Evolutionary conservation across 2,888 invertebrate genomes (phyloP), one percentile per base, ranked within the genome.

Genomic region (Ecdyonurus torrentis): DNA sequence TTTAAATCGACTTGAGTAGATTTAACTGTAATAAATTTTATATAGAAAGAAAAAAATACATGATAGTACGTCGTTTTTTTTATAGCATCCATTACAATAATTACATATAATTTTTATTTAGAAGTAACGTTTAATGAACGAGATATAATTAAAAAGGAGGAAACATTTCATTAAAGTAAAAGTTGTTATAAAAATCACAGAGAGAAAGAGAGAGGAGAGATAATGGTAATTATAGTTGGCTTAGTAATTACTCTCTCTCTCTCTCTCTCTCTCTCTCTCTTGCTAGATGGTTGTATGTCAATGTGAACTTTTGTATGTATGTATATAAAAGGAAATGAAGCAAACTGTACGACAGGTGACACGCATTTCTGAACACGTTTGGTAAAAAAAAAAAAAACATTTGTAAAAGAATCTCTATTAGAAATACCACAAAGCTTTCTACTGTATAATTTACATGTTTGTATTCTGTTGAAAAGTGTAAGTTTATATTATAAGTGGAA

Each of bases 181-280:
- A 37, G 37, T 37, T 10, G 37, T 37, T 10, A 37, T 15, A 37
- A 22, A 55, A 55, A 55, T 55, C 55, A 22, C 19, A 5, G 55
- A n/a, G 55, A n/a, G n/a, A n/a, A n/a, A n/a, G n/a, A n/a, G n/a
- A n/a, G n/a, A n/a, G n/a, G n/a, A n/a, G n/a, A 55, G 55, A 55
- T 55, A 55, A 55, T 55, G 55, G 55, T 55, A 55, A 55, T 55
- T 55, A 55, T 22, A 55, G 55, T n/a, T 22, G 55, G 55, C 55
- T 55, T 22, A 5, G 55, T 55, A 55, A 55, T 55, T 55, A 55
- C 55, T 55, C 22, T 37, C 37, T 37, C 37, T 37, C 37, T 37
- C 37, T 37, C 37, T 37, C 15, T 37, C 37, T 37, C 15, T 37
- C 37, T 37, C 37, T 37, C 37, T 37, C 37, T 37, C 37, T 37